Base-by-base conservation (phyloP, 2,888 invertebrate genomes). In the Augiades crinisus region DNA sequence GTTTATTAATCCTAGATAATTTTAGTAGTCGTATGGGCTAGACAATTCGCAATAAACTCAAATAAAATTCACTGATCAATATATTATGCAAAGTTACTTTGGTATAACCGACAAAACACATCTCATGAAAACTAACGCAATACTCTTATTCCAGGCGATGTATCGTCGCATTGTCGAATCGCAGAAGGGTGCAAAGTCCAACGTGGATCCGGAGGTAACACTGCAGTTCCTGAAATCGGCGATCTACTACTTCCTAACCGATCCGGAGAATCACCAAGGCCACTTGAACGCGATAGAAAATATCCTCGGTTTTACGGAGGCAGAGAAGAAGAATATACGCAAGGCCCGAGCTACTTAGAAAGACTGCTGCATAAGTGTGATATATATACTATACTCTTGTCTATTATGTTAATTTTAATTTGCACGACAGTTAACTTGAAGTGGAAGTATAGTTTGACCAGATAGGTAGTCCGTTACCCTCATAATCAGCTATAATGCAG, bases 151-250 rank as follows among this genome's bases (percentile, higher is more conserved):
- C 8, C 90, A 96, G 96, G 95, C 95, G 68, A 95, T 96, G 94
- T 96, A 96, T 80, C 93, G 95, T 69, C 94, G 95, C 75, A 91
- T 96, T 70, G 91, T 95, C 78, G 95, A 95, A 79, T 93, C 95
- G 60, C 94, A 94, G 80, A 93, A 92, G 73, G 90, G 89, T 60
- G 93, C 86, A 75, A 94, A 93, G 78, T 92, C 92, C 61, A 92
- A 91, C 63, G 93, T 95, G 52, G 97, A 97, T 85, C 96, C 97
- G n/a, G 96, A 96, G 83, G 94, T 97, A 61, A 97, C 96, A 13
- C 89, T 98, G 70, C 96, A 96, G 81, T 98, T 98, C 87, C 92
- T 98, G 58, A 97, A 97, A 84, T 97, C 97, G 56, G 97, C 98
- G 47, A 93, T 98, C 68, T 98, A 96, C 79, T 97, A 98, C 78